phyloP scores from a whole-genome alignment of 2,888 invertebrate genomes.

The Elysia crispata region DNA sequence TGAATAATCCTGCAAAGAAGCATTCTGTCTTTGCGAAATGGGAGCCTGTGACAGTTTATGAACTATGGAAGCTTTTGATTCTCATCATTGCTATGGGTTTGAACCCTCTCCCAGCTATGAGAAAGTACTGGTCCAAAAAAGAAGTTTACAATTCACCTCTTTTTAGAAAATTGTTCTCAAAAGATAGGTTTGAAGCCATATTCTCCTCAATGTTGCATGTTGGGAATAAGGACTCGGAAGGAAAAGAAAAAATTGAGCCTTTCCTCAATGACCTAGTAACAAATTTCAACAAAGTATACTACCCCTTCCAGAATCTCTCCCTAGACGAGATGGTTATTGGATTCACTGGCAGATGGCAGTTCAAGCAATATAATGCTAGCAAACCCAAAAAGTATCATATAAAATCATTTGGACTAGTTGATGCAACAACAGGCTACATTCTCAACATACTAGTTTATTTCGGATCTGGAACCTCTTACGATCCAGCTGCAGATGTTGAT shows the following conservation, averaged over 20 bases:
- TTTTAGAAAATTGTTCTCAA: constrained; percentile 1
- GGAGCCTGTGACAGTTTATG: not conserved
- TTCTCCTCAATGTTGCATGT: not conserved
- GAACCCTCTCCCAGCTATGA: too few species aligned
- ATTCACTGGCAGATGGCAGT: not conserved
- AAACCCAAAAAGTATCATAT: constrained; percentile 22
- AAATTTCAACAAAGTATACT: not conserved
- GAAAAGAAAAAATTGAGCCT: constrained; percentile 4
- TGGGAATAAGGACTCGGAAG: not conserved
- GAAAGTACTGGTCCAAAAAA: too few species aligned
- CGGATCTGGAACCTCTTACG: constrained; percentile 3
- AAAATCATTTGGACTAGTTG: constrained; percentile 10
- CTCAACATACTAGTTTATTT: not conserved
- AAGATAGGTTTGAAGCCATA: not conserved
- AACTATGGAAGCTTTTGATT: not conserved
- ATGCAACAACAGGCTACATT: not conserved
- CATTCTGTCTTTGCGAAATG: constrained; percentile 1
- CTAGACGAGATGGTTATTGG: constrained; percentile 27
- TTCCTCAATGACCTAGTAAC: not conserved
- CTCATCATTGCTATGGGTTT: not conserved
- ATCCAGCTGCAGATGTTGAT: not conserved
- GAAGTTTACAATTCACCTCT: too few species aligned
- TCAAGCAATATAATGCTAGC: constrained; percentile 3
- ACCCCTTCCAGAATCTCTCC: constrained; percentile 1
- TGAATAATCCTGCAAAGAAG: not conserved